Conservation (phyloP, 2,888 invertebrate species). For the Geophilus truncorum region DNA sequence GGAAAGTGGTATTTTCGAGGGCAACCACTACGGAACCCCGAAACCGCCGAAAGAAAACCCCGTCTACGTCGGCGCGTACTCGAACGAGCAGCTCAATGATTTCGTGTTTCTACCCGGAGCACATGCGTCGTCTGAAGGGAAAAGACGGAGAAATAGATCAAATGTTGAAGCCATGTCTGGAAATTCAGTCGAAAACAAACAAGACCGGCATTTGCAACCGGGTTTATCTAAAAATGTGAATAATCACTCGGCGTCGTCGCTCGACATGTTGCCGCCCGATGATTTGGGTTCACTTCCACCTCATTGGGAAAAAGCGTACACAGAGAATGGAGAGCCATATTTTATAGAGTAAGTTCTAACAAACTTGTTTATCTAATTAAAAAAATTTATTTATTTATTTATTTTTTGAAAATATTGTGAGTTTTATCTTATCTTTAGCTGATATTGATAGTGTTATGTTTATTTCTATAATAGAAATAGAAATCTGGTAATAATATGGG, state of each 20-base stretch:
- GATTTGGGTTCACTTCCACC: conserved; percentile 82
- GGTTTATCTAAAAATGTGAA: neutral
- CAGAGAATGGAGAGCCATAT: conserved; percentile 93
- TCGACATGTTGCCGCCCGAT: neutral
- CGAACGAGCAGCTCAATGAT: conserved; percentile 36
- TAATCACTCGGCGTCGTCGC: neutral
- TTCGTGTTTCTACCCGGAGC: conserved; percentile 51
- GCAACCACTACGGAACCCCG: conserved; percentile 58
- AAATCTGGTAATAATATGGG: too few species aligned
- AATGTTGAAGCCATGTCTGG: conserved; percentile 55
- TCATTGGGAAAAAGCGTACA: conserved; percentile 97
- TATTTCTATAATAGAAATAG: too few species aligned
- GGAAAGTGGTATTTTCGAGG: conserved; percentile 61
- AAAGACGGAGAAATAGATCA: conserved; percentile 54
- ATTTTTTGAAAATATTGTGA: conserved; percentile 16
- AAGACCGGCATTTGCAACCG: neutral
- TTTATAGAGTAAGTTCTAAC: conserved; percentile 83
- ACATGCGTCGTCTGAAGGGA: conserved; percentile 55
- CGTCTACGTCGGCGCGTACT: conserved; percentile 36
- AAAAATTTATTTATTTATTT: too few species aligned
- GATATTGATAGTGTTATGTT: too few species aligned
- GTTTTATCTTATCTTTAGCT: too few species aligned
- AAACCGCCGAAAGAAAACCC: conserved; percentile 52
- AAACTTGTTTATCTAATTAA: too few species aligned
- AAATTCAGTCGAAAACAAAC: conserved; percentile 44